Evolutionary conservation across 2,888 invertebrate species (phyloP), one percentile per base, ranked within the genome.

Genomic region (Rhorus exstirpatorius): DNA sequence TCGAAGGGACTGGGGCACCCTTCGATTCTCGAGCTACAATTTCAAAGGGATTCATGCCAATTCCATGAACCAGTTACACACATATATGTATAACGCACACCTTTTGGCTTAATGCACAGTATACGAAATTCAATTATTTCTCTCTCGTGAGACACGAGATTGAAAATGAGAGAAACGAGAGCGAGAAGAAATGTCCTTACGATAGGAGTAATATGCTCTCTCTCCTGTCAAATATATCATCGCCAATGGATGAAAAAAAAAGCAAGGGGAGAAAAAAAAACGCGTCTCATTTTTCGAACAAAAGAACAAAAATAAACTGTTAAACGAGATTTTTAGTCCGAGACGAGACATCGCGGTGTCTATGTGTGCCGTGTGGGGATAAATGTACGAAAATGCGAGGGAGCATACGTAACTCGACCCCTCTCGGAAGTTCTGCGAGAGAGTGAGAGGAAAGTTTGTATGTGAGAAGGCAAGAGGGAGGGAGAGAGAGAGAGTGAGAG

Each of bases 301-400:
- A 6, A 21, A 19, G 8, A 49, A 65, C 71, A 67, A 71, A 67
- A 76, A 76, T 49, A 60, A 53, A 65, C 35, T 12, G 55, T 63
- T 58, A 84, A 87, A 85, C 86, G 83, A 83, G 80, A 85, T 79
- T 61, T 41, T 55, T 26, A 49, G 41, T 35, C 44, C 35, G 24
- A 44, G 49, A 24, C 24, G 38, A 31, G 1, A n/a, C 8, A 44
- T n/a, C n/a, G n/a, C 46, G 10, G 26, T 51, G 19, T 60, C 3
- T 14, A 4, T 77, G 44, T 44, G 38, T 7, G 51, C 10, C n/a
- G 38, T 38, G 41, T 21, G 26, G 53, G 60, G 38, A 41, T n/a
- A 44, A 26, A 68, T 21, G 61, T 46, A 46, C 35, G 68, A 58
- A 74, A 68, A 76, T 63, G 14, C 63, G 38, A 58, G 65, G n/a